A percentile compares a stretch with the other conserved stretches of the same genome.
These are phyloP conservation scores for Avahi laniger DNA, from an alignment of 2,797 vertebrate genomes.

Conservation along the genomic window DNA sequence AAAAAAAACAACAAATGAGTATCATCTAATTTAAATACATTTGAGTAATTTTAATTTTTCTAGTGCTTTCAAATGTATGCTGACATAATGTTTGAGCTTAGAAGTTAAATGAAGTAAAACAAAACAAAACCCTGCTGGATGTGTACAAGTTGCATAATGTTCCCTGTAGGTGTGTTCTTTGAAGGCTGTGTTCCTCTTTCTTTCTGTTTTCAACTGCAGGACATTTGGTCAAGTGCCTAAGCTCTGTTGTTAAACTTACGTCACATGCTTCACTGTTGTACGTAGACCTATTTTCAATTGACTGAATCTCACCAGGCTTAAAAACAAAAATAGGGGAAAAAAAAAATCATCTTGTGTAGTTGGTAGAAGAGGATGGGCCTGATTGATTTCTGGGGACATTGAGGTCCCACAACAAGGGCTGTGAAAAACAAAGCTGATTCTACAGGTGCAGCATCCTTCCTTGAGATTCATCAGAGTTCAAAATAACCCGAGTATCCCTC, in stretches of 20 bases:
- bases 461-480: not conserved
- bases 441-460: not conserved
- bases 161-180: not conserved
- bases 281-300: not conserved
- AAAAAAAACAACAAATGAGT: not conserved
- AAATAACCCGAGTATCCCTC: not conserved
- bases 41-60: not conserved
- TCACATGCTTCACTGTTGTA: not conserved
- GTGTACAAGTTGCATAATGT: not conserved
- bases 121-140: not conserved
- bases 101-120: not conserved
- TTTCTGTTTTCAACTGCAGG: not conserved
- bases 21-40: not conserved
- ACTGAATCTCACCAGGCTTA: not conserved
- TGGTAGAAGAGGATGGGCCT: not conserved
- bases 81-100: not conserved
- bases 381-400: not conserved
- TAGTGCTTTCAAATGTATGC: slow-evolving; percentile 21
- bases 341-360: not conserved
- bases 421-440: not conserved
- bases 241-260: not conserved
- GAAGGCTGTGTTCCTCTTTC: not conserved
- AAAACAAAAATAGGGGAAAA: not conserved
- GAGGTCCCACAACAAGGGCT: not conserved
- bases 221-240: not conserved